These are phyloP conservation scores for Buceros bicornis DNA, from an alignment of 2,797 vertebrate genomes.

Conservation along the genomic window DNA sequence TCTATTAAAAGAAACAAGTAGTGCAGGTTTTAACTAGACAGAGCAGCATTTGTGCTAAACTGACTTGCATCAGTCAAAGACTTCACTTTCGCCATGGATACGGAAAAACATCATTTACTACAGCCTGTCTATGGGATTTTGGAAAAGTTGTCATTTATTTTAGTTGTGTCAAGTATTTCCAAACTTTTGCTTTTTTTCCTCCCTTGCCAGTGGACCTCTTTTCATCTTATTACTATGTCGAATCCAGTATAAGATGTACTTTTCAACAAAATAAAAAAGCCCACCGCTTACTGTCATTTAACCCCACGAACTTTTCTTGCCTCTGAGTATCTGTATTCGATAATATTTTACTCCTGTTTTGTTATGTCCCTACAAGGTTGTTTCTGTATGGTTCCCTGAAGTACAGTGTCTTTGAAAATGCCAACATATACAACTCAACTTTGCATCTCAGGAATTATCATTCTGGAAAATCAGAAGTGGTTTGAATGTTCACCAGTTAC, in stretches of 20 bases:
- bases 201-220: slow-evolving; percentile 52
- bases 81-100: slow-evolving; percentile 41
- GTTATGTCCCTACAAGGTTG: background rate
- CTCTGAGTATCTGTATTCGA: slow-evolving; percentile 53
- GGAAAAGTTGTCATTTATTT: slow-evolving; percentile 46
- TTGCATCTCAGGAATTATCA: slow-evolving; percentile 51
- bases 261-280: slow-evolving; percentile 67
- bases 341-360: slow-evolving; percentile 18
- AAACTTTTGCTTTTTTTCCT: slow-evolving; percentile 57
- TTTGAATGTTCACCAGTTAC: slow-evolving; percentile 25
- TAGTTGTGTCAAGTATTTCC: slow-evolving; percentile 32
- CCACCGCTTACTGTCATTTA: slow-evolving; percentile 61
- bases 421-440: background rate
- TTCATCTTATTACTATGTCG: slow-evolving; percentile 46
- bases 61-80: slow-evolving; percentile 16
- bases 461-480: background rate
- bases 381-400: slow-evolving; percentile 29
- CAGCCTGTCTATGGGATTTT: slow-evolving; percentile 28
- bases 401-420: slow-evolving; percentile 27
- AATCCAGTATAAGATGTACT: slow-evolving; percentile 61
- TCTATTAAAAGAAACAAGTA: slow-evolving; percentile 37
- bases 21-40: slow-evolving; percentile 20
- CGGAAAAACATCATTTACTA: background rate
- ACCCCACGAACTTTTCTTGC: slow-evolving; percentile 53
- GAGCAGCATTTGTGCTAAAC: slow-evolving; percentile 32